A percentile compares a stretch with the other conserved stretches of the same genome.
These are phyloP conservation scores for Rhineura floridana DNA, from an alignment of 2,113 vertebrate genomes.

Conservation along the genomic window DNA sequence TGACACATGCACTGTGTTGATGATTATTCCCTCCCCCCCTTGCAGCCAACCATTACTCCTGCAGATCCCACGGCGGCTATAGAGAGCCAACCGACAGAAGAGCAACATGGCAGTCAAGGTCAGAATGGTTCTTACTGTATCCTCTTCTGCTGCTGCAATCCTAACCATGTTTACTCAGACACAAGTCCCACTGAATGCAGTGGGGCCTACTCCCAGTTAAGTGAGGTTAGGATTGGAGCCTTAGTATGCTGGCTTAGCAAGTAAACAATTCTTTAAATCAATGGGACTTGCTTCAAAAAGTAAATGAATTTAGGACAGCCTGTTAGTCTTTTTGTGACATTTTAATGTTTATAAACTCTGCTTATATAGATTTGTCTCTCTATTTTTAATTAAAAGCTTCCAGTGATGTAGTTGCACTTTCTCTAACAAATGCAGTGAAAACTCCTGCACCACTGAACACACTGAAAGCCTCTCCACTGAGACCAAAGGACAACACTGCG, in stretches of 20 bases:
- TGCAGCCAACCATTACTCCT: conserved; percentile 19
- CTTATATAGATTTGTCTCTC: conserved; percentile 4
- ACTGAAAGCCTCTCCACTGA: conserved; percentile 18
- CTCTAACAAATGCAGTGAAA: conserved; percentile 13
- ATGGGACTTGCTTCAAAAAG: neutral
- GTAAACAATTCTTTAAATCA: neutral
- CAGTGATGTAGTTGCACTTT: conserved; percentile 31
- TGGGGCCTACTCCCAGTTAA: neutral
- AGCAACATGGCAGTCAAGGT: conserved; percentile 60
- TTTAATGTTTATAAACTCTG: conserved; percentile 9
- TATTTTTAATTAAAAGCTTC: conserved; percentile 8
- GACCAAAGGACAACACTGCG: conserved; percentile 40
- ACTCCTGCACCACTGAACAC: conserved; percentile 11
- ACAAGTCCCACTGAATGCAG: neutral
- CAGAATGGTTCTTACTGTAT: neutral
- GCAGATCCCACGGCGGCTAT: neutral
- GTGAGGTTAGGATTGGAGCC: no score
- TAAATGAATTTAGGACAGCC: neutral
- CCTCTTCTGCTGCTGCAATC: neutral
- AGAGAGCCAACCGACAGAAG: conserved; percentile 23
- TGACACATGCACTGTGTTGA: neutral
- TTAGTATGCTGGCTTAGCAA: neutral
- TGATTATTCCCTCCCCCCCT: conserved; percentile 19
- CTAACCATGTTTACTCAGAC: neutral
- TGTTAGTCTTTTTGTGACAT: neutral